Evolutionary conservation across 2,113 vertebrate species (phyloP), one percentile per base, ranked within the genome.

Genomic region (Actenoides lindsayi): DNA sequence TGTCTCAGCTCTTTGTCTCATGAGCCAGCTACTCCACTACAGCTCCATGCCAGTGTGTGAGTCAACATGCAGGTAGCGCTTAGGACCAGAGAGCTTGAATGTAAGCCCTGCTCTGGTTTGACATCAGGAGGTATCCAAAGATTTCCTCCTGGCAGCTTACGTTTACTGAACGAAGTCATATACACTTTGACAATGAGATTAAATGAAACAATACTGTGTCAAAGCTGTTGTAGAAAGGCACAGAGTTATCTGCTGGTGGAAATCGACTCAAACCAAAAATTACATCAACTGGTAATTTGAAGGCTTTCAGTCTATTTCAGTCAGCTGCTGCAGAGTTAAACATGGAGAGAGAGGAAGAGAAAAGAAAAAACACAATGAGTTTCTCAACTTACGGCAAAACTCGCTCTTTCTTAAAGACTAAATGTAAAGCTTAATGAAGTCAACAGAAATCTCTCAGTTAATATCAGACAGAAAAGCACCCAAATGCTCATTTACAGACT

Each of bases 111-210:
- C 25, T 87, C 64, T 83, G 64, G 2, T 74, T 57, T 65, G 41
- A 16, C 16, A 33, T 17, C 10, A 33, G 15, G 6, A 17, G 10
- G 13, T 30, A 35, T 25, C 5, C 6, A 77, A 41, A 86, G 62
- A 25, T 31, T 11, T 31, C 60, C 28, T 12, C 19, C 19, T 60
- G n/a, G 15, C 13, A 20, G n/a, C 53, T 70, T n/a, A 17, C 2
- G 2, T 54, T 59, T 67, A n/a, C 37, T 46, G 41, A 37, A 48
- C 0, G 0, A 91, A 87, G 44, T 7, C 17, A 25, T 20, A 31
- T n/a, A 16, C 6, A 5, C 15, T 78, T 83, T 11, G 56, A 35
- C 25, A 2, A 1, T 48, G 44, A 74, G 30, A 31, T 57, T 13
- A 70, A 74, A 93, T 23, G 27, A 81, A 24, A 9, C 13, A 77